phyloP scores from a whole-genome alignment of 2,888 invertebrate genomes.

The Sisyra terminalis region DNA sequence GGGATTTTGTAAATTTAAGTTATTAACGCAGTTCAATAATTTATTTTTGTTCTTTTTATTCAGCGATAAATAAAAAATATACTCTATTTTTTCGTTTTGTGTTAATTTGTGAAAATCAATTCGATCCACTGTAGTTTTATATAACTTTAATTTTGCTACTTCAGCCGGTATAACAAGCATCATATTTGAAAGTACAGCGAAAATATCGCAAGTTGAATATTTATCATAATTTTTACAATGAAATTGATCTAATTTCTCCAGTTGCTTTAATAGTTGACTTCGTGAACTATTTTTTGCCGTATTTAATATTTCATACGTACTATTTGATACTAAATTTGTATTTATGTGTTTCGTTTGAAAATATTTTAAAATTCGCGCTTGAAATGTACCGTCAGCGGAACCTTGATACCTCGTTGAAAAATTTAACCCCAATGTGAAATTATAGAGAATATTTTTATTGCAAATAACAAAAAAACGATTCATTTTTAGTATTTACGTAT shows the following conservation, averaged over 20 bases:
- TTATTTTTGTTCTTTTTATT: conserved; percentile 20
- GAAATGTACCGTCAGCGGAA: conserved; percentile 5
- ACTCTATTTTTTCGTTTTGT: conserved; percentile 21
- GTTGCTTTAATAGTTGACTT: too few species aligned
- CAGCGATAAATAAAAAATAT: conserved; percentile 24
- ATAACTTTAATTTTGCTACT: too few species aligned
- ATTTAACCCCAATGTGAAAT: neutral
- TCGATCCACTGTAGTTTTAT: too few species aligned
- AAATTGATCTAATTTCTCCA: too few species aligned
- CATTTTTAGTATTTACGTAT: neutral
- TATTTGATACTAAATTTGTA: neutral
- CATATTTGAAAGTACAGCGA: too few species aligned
- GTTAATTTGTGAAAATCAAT: conserved; percentile 11
- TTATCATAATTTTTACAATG: too few species aligned
- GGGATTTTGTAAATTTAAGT: conserved; percentile 16
- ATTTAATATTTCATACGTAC: too few species aligned
- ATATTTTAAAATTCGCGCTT: conserved; percentile 11
- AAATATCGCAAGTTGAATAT: too few species aligned
- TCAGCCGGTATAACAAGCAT: too few species aligned
- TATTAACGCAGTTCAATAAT: conserved; percentile 17
- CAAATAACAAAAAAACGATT: neutral
- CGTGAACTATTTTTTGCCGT: too few species aligned
- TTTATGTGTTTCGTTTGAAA: conserved; percentile 1
- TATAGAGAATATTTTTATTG: neutral
- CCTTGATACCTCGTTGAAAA: neutral